Base-by-base conservation (phyloP, 2,888 invertebrate species). In the Andrena camellia region DNA sequence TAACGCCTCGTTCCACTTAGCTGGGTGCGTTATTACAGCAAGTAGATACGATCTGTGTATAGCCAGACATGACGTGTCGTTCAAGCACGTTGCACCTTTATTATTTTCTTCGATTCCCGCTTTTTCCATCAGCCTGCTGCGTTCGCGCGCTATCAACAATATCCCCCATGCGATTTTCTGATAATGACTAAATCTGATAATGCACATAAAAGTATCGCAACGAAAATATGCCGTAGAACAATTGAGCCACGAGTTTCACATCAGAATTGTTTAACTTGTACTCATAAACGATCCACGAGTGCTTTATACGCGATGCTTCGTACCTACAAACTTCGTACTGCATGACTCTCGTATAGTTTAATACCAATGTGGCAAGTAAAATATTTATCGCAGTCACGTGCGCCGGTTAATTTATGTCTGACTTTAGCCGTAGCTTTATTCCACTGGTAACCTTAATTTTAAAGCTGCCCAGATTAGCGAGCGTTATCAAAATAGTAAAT, bases 1-100 rank as follows among this genome's bases (percentile, higher is more conserved):
- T 82, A 89, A 89, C 83, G 88, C 83, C 83, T 81, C 87, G 88
- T 88, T 88, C 89, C 86, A 88, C 88, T 88, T 89, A 84, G 86
- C 78, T 70, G 80, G 78, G 72, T 85, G 81, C 80, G 86, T 87
- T 84, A 85, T 86, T 83, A 88, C 88, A 81, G 84, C 85, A 69
- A 86, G 89, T 86, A 87, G 89, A 89, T 89, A 83, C 74, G 57
- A 74, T 23, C 80, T 29, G 75, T 31, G 79, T 67, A 86, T 70
- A 78, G 80, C 74, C 87, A 84, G 83, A 85, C 84, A 57, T 62
- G 70, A 70, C 83, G 80, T 66, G 63, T 69, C 69, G 70, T 64
- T 82, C 81, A 26, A 78, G 70, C 59, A 64, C 71, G 69, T 67
- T 67, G 63, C 52, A 52, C 69, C 64, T 70, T 67, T 82, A 67